Conservation (phyloP, 2,888 invertebrate genomes). For the Dascillus cervinus region DNA sequence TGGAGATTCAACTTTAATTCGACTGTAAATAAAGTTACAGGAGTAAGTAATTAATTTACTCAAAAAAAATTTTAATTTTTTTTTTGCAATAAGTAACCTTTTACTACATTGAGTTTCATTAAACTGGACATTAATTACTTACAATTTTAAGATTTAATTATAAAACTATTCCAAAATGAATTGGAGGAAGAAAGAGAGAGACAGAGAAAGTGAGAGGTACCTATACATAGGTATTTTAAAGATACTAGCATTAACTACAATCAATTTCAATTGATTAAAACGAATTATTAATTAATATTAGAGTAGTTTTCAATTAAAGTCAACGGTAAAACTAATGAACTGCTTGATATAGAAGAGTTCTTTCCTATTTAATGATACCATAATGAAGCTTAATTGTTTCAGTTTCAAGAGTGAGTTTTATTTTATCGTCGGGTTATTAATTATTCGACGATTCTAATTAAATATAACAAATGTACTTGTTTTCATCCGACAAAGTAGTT, state of each 20-base stretch:
- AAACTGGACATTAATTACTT: too few relatives aligned
- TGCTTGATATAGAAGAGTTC: slow-evolving; percentile 12
- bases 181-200: too few relatives aligned
- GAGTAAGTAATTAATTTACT: too few relatives aligned
- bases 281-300: slow-evolving; percentile 8
- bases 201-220: too few relatives aligned
- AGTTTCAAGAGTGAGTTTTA: slow-evolving; percentile 20
- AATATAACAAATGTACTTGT: slow-evolving; percentile 21
- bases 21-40: too few relatives aligned
- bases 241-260: slow-evolving; percentile 10
- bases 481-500: slow-evolving; percentile 4
- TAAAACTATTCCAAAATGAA: too few relatives aligned
- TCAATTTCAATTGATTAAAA: slow-evolving; percentile 12
- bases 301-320: slow-evolving; percentile 14
- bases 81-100: too few relatives aligned
- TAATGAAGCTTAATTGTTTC: slow-evolving; percentile 24
- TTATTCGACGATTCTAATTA: slow-evolving; percentile 21
- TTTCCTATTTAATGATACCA: slow-evolving; percentile 19
- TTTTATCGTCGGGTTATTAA: slow-evolving; percentile 23
- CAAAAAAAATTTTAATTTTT: too few relatives aligned
- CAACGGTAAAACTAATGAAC: slow-evolving; percentile 10
- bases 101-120: too few relatives aligned
- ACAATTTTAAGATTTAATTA: too few relatives aligned
- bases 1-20: too few relatives aligned
- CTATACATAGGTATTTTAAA: too few relatives aligned